Conservation (phyloP, 2,797 vertebrate species). For the Bovichtus variegatus region DNA sequence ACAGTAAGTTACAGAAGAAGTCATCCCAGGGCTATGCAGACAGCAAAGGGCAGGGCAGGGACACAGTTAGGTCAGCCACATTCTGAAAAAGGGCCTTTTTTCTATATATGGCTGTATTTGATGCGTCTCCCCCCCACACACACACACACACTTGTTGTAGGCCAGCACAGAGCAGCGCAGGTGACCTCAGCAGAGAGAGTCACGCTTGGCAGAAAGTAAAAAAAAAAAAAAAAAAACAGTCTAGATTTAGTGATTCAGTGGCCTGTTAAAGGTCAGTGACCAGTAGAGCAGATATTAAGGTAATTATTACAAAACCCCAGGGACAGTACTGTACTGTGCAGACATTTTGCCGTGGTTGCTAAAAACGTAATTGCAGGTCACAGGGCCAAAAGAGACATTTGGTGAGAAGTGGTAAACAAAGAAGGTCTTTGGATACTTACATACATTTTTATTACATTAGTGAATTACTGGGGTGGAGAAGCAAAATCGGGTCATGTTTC, state of each 20-base stretch:
- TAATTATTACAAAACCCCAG: slow-evolving; percentile 77
- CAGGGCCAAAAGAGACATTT: background rate
- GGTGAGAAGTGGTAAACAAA: background rate
- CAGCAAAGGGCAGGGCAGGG: slow-evolving; percentile 64
- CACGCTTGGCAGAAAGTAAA: slow-evolving; percentile 70
- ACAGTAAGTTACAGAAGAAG: slow-evolving; percentile 47
- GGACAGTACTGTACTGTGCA: slow-evolving; percentile 2
- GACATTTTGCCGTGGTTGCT: background rate
- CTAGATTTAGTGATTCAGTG: slow-evolving; percentile 72
- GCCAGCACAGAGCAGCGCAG: slow-evolving; percentile 14
- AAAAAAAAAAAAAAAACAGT: slow-evolving; percentile 72
- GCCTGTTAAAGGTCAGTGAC: slow-evolving; percentile 79
- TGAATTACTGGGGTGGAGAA: slow-evolving; percentile 52
- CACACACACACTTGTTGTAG: slow-evolving; percentile 44
- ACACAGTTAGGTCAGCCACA: slow-evolving; percentile 41
- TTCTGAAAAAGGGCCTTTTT: slow-evolving; percentile 3
- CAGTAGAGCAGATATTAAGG: slow-evolving; percentile 79
- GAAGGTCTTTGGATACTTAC: slow-evolving; percentile 1
- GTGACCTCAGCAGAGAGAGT: slow-evolving; percentile 51
- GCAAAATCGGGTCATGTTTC: slow-evolving; percentile 84
- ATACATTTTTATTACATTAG: slow-evolving; percentile 22
- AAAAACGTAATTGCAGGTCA: slow-evolving; percentile 22
- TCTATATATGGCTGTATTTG: background rate
- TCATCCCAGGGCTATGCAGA: slow-evolving; percentile 41
- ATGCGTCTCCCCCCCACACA: too few species aligned